These are phyloP conservation scores for Ornithorhynchus anatinus DNA, from an alignment of 2,113 vertebrate species.

Conservation along the genomic window DNA sequence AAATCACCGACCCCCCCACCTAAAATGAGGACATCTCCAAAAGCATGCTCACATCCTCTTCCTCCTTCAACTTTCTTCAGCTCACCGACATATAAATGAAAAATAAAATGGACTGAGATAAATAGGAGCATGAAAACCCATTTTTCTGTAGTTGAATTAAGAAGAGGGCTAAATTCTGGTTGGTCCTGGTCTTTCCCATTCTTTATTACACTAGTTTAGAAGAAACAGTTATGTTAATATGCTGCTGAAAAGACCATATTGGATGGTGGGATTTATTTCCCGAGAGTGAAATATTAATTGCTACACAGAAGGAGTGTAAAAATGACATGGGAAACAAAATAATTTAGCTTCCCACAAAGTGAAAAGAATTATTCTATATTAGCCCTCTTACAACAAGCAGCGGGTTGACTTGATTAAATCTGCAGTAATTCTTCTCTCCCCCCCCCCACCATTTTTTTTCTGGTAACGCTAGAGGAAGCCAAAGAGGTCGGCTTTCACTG, in stretches of 20 bases:
- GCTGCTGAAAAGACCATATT: constrained; percentile 61
- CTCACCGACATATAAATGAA: constrained; percentile 2
- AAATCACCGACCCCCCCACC: background rate
- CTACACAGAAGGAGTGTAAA: constrained; percentile 69
- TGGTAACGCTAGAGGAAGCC: too few relatives aligned
- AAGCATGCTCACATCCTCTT: background rate
- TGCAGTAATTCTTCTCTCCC: background rate
- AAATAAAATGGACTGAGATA: constrained; percentile 30
- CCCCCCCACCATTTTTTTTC: constrained; percentile 9
- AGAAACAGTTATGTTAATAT: constrained; percentile 68
- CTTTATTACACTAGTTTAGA: constrained; percentile 58
- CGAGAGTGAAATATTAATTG: constrained; percentile 75
- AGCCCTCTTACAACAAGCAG: constrained; percentile 18
- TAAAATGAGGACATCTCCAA: background rate
- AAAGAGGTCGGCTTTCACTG: too few relatives aligned
- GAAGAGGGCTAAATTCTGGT: constrained; percentile 52
- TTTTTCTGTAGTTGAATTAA: constrained; percentile 50
- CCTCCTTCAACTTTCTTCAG: background rate
- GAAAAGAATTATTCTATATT: constrained; percentile 57
- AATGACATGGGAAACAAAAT: constrained; percentile 70
- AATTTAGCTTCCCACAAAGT: constrained; percentile 59
- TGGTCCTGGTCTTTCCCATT: constrained; percentile 18
- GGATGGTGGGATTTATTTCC: constrained; percentile 73
- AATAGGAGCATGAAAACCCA: constrained; percentile 32
- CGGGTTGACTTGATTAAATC: constrained; percentile 46